A percentile compares a stretch with the other conserved stretches of the same genome.
Evolutionary conservation across 2,888 invertebrate species (phyloP).

Genomic region (Ectemnius continuus): DNA sequence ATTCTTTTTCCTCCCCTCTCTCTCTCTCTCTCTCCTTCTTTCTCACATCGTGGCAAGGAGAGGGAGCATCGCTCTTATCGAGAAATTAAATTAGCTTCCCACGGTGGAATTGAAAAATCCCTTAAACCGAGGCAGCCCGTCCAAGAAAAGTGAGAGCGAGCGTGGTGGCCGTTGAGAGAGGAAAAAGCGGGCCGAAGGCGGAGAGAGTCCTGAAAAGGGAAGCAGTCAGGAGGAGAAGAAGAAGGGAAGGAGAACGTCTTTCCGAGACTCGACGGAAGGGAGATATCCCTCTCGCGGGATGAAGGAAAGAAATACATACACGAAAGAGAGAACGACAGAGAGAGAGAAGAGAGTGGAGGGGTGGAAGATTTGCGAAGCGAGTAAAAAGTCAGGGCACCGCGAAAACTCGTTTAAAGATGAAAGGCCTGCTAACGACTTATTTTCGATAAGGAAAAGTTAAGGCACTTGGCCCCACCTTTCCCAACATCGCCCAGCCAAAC

Average conservation of each 20-base stretch:
- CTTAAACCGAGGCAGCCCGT: slow-evolving; percentile 74
- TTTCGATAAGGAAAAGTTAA: slow-evolving; percentile 78
- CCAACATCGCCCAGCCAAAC: slow-evolving; percentile 36
- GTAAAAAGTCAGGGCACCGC: slow-evolving; percentile 72
- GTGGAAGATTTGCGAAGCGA: slow-evolving; percentile 20
- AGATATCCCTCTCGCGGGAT: too few relatives aligned
- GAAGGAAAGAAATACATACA: too few relatives aligned
- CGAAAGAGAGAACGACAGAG: slow-evolving; percentile 12
- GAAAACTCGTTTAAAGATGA: slow-evolving; percentile 79
- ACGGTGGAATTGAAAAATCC: slow-evolving; percentile 76
- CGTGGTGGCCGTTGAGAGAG: too few relatives aligned
- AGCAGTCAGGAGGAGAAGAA: neutral
- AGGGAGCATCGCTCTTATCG: slow-evolving; percentile 47
- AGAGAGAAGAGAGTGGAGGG: slow-evolving; percentile 34
- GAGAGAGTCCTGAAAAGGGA: neutral
- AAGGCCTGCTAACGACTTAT: slow-evolving; percentile 78
- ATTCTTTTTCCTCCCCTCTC: slow-evolving; percentile 17
- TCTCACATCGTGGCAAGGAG: too few relatives aligned
- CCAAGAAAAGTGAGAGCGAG: slow-evolving; percentile 53
- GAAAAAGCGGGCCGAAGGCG: neutral
- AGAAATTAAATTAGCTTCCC: slow-evolving; percentile 75
- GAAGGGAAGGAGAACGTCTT: neutral
- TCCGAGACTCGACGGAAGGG: too few relatives aligned
- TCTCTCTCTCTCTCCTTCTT: too few relatives aligned
- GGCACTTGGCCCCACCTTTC: slow-evolving; percentile 66